Evolutionary conservation across 2,113 vertebrate genomes (phyloP).

Genomic region (Grantiella picta): DNA sequence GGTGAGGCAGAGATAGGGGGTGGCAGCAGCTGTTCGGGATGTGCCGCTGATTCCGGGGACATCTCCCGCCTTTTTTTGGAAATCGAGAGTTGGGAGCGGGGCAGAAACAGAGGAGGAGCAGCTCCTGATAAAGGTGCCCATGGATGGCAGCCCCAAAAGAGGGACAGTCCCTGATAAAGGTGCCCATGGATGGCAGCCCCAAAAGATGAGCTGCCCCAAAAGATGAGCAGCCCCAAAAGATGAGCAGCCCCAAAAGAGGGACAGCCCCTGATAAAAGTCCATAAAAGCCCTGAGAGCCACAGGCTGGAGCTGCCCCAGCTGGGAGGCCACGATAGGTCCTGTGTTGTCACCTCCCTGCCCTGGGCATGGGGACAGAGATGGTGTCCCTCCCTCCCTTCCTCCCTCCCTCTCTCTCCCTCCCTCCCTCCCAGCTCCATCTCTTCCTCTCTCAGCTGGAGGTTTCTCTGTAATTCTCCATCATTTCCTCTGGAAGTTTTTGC

Average conservation of each 20-base stretch:
- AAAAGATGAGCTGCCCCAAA: too few relatives aligned
- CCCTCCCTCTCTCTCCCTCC: background rate
- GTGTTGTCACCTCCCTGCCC: background rate
- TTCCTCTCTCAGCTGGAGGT: background rate
- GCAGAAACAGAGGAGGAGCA: background rate
- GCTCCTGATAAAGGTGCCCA: too few relatives aligned
- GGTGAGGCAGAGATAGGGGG: conserved; percentile 14
- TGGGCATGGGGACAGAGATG: background rate
- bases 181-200: too few relatives aligned
- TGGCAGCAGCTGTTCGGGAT: conserved; percentile 48
- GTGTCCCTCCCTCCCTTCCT: background rate
- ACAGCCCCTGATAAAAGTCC: background rate
- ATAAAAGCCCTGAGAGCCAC: background rate
- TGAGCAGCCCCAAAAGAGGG: too few relatives aligned
- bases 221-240: too few relatives aligned
- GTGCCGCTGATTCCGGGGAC: conserved; percentile 12
- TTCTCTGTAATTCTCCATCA: background rate
- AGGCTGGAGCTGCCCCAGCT: conserved; percentile 23
- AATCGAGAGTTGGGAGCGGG: background rate
- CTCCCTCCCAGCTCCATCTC: background rate
- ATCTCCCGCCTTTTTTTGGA: conserved; percentile 6
- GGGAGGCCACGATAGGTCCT: conserved; percentile 35
- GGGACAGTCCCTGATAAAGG: too few relatives aligned
- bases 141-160: too few relatives aligned
- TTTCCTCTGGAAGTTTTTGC: background rate